Base-by-base conservation (phyloP, 2,113 vertebrate genomes). In the Parotia lawesii region DNA sequence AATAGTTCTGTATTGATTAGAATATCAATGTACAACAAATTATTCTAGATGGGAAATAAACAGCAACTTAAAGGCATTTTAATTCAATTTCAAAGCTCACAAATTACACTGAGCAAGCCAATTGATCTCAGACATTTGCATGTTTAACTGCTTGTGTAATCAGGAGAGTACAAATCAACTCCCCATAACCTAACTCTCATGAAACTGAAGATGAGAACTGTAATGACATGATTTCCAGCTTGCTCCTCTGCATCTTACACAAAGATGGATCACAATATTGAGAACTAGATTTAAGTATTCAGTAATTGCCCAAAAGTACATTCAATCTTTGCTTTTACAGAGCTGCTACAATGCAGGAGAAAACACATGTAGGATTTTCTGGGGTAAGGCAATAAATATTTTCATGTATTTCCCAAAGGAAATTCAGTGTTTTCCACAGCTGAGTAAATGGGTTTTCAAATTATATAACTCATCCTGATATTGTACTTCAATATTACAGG, bases 321-420 rank as follows among this genome's bases (percentile, higher is more conserved):
- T 79, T 92, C 25, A 54, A 25, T 79, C 53, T 82, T 85, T 54
- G n/a, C 71, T 87, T 87, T 79, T 72, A 56, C 62, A 82, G 62
- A 89, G 28, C 38, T 80, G 16, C 50, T 78, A 50, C 24, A 48
- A 25, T 31, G 62, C 8, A 76, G 66, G 16, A 85, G 48, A 82
- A 94, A 91, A 69, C 12, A 74, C 27, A 89, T 0, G 1, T 3
- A 67, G 18, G 21, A 16, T 54, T 60, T 92, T 82, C 62, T 54
- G 19, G 31, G 3, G 8, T 50, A 82, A 37, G 15, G 42, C 31
- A 89, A 50, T 84, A 95, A 94, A 77, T 58, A 92, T 60, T 76
- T 37, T 80, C 51, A 67, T 44, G 15, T 67, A 61, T 94, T 93
- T 97, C 87, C 89, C 93, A 79, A 95, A 89, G 65, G 94, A 96